Evolutionary conservation across 1,140 invertebrate species (phyloP).

Genomic region (Harlomillsia oculata): DNA sequence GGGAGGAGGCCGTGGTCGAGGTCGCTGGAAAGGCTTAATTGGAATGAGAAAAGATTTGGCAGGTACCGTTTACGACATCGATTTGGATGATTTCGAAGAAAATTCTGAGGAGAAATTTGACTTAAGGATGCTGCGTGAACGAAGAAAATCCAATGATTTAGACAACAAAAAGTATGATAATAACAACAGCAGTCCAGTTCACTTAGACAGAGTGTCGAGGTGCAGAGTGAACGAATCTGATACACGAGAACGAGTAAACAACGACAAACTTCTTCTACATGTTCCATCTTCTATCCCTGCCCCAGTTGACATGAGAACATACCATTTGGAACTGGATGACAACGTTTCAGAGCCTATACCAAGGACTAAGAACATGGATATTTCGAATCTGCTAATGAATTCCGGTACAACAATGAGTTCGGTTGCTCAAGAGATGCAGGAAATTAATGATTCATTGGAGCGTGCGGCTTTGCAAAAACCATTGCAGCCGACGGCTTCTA

Average conservation of each 20-base stretch:
- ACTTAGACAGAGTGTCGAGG: constrained; percentile 24
- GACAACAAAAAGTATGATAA: constrained; percentile 23
- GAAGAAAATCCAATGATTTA: constrained; percentile 63
- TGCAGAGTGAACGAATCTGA: background rate
- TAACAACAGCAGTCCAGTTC: constrained; percentile 25
- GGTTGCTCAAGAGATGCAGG: too few species aligned
- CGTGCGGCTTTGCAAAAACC: too few species aligned
- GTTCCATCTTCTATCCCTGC: constrained; percentile 65
- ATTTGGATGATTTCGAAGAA: constrained; percentile 66
- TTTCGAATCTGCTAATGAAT: constrained; percentile 47
- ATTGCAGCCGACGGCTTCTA: background rate
- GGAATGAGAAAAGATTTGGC: constrained; percentile 46
- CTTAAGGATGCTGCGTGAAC: constrained; percentile 65
- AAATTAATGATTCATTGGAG: too few species aligned
- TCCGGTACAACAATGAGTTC: constrained; percentile 50
- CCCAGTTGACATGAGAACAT: constrained; percentile 77
- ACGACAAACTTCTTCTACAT: constrained; percentile 41
- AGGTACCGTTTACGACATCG: constrained; percentile 76
- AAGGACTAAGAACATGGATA: constrained; percentile 42
- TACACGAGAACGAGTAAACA: background rate
- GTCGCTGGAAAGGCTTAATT: constrained; percentile 41
- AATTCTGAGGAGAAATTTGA: constrained; percentile 57
- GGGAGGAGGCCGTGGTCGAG: constrained; percentile 55
- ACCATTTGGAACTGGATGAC: constrained; percentile 50
- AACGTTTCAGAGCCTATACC: background rate